phyloP scores from a whole-genome alignment of 1,140 invertebrate species.

The Brachionus sp. region DNA sequence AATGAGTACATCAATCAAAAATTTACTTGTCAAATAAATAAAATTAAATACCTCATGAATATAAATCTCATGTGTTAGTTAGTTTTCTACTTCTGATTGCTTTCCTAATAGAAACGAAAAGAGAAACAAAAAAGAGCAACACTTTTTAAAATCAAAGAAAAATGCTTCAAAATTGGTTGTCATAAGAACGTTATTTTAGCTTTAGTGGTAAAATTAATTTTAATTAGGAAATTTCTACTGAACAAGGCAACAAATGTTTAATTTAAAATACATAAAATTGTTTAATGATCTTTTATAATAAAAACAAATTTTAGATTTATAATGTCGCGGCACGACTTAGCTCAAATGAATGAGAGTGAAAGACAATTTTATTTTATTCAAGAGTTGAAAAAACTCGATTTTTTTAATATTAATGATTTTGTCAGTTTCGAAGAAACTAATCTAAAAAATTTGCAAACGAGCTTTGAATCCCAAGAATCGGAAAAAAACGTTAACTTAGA shows the following conservation, averaged over 20 bases:
- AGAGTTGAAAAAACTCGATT: slow-evolving; percentile 26
- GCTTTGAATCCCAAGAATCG: not conserved
- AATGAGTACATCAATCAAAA: not conserved
- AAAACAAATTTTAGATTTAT: not conserved
- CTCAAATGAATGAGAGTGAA: slow-evolving; percentile 33
- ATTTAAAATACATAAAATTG: not conserved
- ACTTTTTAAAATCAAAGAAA: not conserved
- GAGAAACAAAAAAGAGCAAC: not conserved
- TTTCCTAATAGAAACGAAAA: not conserved
- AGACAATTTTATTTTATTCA: slow-evolving; percentile 35
- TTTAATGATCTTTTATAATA: not conserved
- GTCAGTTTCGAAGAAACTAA: slow-evolving; percentile 5
- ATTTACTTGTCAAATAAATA: not conserved
- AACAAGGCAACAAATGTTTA: not conserved
- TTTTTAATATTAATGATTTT: slow-evolving; percentile 21
- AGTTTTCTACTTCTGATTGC: not conserved
- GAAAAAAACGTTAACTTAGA: not conserved
- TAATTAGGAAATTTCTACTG: not conserved
- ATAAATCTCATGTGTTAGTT: not conserved
- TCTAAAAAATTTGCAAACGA: not conserved
- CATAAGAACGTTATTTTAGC: slow-evolving; percentile 36
- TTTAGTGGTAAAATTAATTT: slow-evolving; percentile 2
- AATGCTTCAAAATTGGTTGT: slow-evolving; percentile 21
- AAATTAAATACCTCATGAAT: not conserved
- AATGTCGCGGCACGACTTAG: slow-evolving; percentile 2